These are phyloP conservation scores for Hemistola chrysoprasaria DNA, from an alignment of 2,888 invertebrate species.

Conservation along the genomic window DNA sequence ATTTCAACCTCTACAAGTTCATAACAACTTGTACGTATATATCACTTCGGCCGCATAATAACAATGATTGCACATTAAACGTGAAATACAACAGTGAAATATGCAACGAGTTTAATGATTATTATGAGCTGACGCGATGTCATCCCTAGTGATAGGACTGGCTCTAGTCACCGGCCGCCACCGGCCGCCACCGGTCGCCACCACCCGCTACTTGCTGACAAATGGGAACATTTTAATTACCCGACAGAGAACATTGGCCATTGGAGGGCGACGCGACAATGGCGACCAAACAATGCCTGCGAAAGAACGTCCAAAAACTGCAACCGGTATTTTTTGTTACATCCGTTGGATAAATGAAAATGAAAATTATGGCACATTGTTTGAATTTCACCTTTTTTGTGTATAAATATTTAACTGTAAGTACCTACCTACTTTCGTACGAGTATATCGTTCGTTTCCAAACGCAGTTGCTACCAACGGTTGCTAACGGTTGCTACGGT, in stretches of 20 bases:
- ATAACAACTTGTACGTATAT: no score
- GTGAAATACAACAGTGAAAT: no score
- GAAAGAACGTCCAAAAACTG: slow-evolving; percentile 25
- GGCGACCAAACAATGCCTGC: slow-evolving; percentile 27
- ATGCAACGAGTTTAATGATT: no score
- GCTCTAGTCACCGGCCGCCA: background rate
- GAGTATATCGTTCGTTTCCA: slow-evolving; percentile 2
- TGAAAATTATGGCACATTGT: slow-evolving; percentile 35
- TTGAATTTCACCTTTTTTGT: slow-evolving; percentile 18
- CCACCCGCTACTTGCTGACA: slow-evolving; percentile 11
- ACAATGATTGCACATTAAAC: no score
- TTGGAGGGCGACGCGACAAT: slow-evolving; percentile 31
- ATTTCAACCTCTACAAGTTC: no score
- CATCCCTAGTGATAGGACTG: no score
- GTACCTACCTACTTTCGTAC: no score
- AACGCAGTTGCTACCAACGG: no score
- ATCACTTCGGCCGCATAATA: no score
- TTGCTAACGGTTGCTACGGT: no score
- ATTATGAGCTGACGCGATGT: no score
- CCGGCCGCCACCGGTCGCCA: background rate
- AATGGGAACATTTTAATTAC: slow-evolving; percentile 32
- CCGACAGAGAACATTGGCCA: slow-evolving; percentile 30
- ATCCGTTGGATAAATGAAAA: slow-evolving; percentile 31
- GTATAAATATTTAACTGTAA: slow-evolving; percentile 14
- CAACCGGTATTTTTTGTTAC: slow-evolving; percentile 31